Conservation (phyloP, 2,888 invertebrate genomes). For the Amiota communis region DNA sequence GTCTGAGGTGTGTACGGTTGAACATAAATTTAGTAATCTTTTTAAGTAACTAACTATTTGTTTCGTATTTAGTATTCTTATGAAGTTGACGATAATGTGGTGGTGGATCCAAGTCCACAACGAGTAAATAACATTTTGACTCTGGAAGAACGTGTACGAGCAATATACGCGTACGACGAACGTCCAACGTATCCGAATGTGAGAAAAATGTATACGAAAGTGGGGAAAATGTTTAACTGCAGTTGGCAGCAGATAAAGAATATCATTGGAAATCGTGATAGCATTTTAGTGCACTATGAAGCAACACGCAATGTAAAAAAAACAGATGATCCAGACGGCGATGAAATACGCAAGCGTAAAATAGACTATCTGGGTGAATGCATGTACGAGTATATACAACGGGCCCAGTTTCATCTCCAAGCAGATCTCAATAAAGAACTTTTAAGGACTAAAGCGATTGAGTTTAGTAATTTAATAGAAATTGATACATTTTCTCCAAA, state of each 20-base stretch:
- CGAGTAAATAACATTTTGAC: conserved; percentile 65
- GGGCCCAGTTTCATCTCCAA: conserved; percentile 63
- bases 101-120: conserved; percentile 46
- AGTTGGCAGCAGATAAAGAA: conserved; percentile 71
- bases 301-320: conserved; percentile 52
- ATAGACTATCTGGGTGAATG: conserved; percentile 67
- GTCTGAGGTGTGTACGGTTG: conserved; percentile 29
- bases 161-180: conserved; percentile 67
- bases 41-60: neutral
- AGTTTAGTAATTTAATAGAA: conserved; percentile 60
- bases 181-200: too few relatives aligned
- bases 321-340: conserved; percentile 46
- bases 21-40: neutral
- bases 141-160: conserved; percentile 68
- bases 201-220: conserved; percentile 70
- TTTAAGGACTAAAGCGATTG: conserved; percentile 61
- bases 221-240: conserved; percentile 69
- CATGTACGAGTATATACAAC: conserved; percentile 68
- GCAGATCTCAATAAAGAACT: conserved; percentile 62
- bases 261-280: conserved; percentile 63
- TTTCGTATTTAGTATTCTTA: too few relatives aligned
- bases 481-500: conserved; percentile 62
- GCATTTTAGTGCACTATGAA: conserved; percentile 66
- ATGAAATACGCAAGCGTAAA: conserved; percentile 60
- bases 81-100: conserved; percentile 4